Evolutionary conservation across 1,140 invertebrate genomes (phyloP).

Genomic region (Himalopsyche phryganea): DNA sequence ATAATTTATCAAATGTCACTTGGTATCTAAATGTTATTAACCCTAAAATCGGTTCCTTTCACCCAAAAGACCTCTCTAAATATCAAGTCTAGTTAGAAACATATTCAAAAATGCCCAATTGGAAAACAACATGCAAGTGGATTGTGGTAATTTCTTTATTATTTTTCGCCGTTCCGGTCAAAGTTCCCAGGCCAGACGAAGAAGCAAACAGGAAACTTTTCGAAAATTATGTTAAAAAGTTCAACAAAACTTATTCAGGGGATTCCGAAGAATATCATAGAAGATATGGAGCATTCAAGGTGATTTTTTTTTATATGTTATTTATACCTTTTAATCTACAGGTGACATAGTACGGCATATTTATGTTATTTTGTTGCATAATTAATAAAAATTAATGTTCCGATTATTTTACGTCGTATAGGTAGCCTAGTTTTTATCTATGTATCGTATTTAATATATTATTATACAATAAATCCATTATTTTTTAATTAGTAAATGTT

Average conservation of each 20-base stretch:
- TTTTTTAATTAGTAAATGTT: too few relatives aligned
- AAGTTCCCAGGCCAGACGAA: constrained; percentile 38
- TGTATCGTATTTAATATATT: too few relatives aligned
- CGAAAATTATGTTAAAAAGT: constrained; percentile 58
- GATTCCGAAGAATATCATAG: constrained; percentile 56
- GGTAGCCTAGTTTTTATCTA: too few relatives aligned
- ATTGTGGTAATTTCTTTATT: constrained; percentile 45
- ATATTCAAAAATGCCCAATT: constrained; percentile 11
- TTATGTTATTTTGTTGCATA: too few relatives aligned
- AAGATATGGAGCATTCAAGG: constrained; percentile 64
- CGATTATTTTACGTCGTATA: too few relatives aligned
- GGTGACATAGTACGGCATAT: too few relatives aligned
- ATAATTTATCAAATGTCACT: too few relatives aligned
- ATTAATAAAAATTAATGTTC: too few relatives aligned
- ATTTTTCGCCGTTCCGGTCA: constrained; percentile 53
- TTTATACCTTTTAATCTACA: constrained; percentile 15
- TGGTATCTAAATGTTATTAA: too few relatives aligned
- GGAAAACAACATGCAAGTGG: constrained; percentile 23
- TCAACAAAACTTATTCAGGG: constrained; percentile 65
- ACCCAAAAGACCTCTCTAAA: too few relatives aligned
- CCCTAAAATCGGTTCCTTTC: too few relatives aligned
- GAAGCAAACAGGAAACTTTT: constrained; percentile 51
- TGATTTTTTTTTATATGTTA: constrained; percentile 41
- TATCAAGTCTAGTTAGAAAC: neutral
- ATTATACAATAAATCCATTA: too few relatives aligned